Evolutionary conservation across 2,888 invertebrate species (phyloP).

Genomic region (Seira ritae): DNA sequence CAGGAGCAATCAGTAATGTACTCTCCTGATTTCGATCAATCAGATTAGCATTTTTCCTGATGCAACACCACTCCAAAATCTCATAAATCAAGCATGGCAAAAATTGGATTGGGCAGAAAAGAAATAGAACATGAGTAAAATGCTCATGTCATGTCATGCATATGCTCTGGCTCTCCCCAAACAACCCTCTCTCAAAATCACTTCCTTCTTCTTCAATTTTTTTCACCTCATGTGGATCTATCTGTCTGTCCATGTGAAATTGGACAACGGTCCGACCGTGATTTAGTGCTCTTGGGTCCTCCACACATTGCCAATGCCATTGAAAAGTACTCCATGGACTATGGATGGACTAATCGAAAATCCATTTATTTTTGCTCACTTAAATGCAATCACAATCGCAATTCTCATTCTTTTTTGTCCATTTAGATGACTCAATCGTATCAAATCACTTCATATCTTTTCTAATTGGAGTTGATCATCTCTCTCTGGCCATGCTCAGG

Average conservation of each 20-base stretch:
- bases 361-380: neutral
- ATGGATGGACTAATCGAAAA: constrained; percentile 18
- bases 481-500: too few species aligned
- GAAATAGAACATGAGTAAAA: neutral
- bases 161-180: neutral
- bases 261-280: too few species aligned
- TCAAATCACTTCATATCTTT: neutral
- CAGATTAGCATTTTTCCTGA: neutral
- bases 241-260: neutral
- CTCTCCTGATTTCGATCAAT: constrained; percentile 18
- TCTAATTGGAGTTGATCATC: constrained; percentile 10
- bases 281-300: constrained; percentile 56
- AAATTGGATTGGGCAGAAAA: neutral
- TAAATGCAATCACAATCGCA: too few species aligned
- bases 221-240: constrained; percentile 21
- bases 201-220: constrained; percentile 20
- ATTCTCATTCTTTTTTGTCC: constrained; percentile 11
- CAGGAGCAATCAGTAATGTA: constrained; percentile 16
- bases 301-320: constrained; percentile 57
- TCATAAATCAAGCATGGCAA: constrained; percentile 13
- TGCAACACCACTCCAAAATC: neutral
- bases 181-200: constrained; percentile 1
- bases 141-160: constrained; percentile 13
- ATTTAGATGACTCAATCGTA: constrained; percentile 3
- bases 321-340: constrained; percentile 42